Conservation (phyloP, 1,140 invertebrate species). For the Pemphigus obesinymphae region DNA sequence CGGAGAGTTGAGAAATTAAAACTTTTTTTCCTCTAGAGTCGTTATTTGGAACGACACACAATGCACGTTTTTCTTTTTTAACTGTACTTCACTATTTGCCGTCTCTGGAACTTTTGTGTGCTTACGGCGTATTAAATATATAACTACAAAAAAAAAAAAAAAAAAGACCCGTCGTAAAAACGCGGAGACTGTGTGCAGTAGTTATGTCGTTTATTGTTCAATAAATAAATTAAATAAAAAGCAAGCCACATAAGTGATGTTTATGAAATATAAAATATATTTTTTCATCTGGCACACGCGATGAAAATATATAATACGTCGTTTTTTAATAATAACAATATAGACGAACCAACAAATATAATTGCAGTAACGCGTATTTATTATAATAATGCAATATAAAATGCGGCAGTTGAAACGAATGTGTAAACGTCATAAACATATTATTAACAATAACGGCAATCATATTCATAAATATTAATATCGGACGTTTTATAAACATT, state of each 20-base stretch:
- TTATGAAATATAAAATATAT: background rate
- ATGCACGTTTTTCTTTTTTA: background rate
- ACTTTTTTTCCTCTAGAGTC: background rate
- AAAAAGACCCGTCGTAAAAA: background rate
- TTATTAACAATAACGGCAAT: too few species aligned
- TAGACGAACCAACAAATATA: background rate
- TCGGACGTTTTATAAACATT: too few species aligned
- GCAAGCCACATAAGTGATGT: background rate
- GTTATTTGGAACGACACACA: background rate
- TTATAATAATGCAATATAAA: background rate
- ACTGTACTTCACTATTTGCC: background rate
- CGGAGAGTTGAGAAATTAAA: background rate
- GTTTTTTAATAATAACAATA: too few species aligned
- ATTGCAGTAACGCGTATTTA: background rate
- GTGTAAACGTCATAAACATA: too few species aligned
- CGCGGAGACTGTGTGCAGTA: too few species aligned
- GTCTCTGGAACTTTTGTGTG: conserved; percentile 11
- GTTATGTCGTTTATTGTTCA: background rate
- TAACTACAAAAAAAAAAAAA: background rate
- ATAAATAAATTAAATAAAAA: background rate
- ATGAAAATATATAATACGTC: background rate
- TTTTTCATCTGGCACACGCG: background rate
- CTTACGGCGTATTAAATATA: background rate
- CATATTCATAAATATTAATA: too few species aligned
- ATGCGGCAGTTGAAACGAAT: too few species aligned